Percentiles rank a stretch among this genome's conserved stretches.
Conservation (phyloP, 1,140 invertebrate species). For the Cotesia typhae region DNA sequence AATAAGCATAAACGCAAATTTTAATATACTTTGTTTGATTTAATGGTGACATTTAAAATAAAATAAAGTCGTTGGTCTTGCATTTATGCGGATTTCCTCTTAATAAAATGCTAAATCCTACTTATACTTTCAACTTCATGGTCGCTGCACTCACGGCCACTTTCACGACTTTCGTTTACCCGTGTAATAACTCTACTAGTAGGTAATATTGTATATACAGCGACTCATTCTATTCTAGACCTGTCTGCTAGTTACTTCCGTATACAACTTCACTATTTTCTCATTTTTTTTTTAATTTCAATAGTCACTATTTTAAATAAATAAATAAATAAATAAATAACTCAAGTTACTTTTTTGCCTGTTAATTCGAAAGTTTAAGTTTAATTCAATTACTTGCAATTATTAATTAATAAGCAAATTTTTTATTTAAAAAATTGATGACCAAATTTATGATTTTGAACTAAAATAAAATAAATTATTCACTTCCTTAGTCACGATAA, state of each 20-base stretch:
- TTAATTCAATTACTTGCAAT: too few relatives aligned
- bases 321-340: too few relatives aligned
- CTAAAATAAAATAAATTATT: too few relatives aligned
- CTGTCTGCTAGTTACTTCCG: too few relatives aligned
- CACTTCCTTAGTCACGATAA: too few relatives aligned
- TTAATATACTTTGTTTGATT: background rate
- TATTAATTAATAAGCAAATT: too few relatives aligned
- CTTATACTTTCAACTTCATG: constrained; percentile 36
- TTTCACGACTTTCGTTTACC: constrained; percentile 54
- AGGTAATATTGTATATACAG: background rate
- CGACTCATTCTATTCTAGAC: background rate
- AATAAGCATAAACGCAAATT: too few relatives aligned
- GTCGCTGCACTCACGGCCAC: constrained; percentile 32
- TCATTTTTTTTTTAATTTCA: background rate
- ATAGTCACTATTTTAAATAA: too few relatives aligned
- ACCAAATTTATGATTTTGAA: too few relatives aligned
- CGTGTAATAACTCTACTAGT: constrained; percentile 11
- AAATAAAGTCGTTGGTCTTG: background rate
- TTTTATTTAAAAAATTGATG: too few relatives aligned
- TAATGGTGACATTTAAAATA: background rate
- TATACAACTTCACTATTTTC: background rate
- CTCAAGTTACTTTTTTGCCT: too few relatives aligned
- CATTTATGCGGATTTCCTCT: constrained; percentile 22
- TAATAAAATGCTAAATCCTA: constrained; percentile 17
- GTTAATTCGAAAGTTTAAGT: too few relatives aligned